A percentile compares a stretch with the other conserved stretches of the same genome.
These are phyloP conservation scores for Cryptotermes secundus DNA, from an alignment of 1,140 invertebrate species.

Conservation along the genomic window DNA sequence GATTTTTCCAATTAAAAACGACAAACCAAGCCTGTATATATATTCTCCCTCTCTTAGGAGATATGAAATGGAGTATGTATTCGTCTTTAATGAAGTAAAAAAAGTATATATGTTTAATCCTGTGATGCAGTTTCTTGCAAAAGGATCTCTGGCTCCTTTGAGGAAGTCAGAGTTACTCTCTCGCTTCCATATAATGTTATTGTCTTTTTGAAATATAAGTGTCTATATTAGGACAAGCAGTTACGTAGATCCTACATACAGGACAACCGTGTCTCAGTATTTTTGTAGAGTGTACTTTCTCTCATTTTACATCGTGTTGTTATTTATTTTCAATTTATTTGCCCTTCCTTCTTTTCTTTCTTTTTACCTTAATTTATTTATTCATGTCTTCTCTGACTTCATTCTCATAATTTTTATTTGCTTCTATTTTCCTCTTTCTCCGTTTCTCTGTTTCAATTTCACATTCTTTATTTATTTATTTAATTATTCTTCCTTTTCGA, in stretches of 20 bases:
- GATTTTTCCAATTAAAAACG: constrained; percentile 20
- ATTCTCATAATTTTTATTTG: not conserved
- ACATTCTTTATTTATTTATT: not conserved
- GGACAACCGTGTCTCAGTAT: not conserved
- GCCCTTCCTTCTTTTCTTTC: not conserved
- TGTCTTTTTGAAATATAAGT: not conserved
- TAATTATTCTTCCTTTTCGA: not conserved
- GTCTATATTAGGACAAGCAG: not conserved
- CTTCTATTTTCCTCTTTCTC: not conserved
- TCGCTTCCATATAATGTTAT: too few species aligned
- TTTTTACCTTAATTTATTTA: not conserved
- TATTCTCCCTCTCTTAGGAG: not conserved
- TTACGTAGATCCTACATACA: not conserved
- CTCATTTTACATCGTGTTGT: not conserved
- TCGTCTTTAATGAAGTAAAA: constrained; percentile 1
- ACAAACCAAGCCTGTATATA: not conserved
- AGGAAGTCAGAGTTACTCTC: not conserved
- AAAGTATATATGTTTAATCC: constrained; percentile 14
- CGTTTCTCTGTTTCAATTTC: not conserved
- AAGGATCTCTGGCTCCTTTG: not conserved
- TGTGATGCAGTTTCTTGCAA: not conserved
- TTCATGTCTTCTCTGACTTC: not conserved
- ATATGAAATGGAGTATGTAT: not conserved
- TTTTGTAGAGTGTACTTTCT: not conserved
- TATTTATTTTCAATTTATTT: not conserved